These are phyloP conservation scores for Melopsittacus undulatus DNA, from an alignment of 2,797 vertebrate genomes.

Conservation along the genomic window DNA sequence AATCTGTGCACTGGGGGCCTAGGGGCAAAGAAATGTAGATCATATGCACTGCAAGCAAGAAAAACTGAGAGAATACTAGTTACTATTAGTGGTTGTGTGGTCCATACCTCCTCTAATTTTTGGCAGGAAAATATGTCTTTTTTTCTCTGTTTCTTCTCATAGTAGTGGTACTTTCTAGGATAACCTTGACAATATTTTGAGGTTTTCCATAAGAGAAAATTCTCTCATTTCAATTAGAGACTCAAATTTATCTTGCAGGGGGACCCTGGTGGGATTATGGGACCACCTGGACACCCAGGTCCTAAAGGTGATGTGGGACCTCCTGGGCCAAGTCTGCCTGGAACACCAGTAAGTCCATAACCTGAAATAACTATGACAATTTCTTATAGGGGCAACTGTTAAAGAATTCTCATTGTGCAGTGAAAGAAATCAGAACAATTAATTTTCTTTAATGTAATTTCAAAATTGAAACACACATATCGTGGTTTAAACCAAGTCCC, in stretches of 20 bases:
- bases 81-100: background rate
- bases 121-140: background rate
- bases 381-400: background rate
- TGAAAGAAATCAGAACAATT: background rate
- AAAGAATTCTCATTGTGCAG: background rate
- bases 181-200: background rate
- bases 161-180: background rate
- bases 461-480: background rate
- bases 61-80: background rate
- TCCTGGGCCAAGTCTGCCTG: constrained; percentile 80
- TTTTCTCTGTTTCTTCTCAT: background rate
- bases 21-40: background rate
- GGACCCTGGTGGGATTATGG: constrained; percentile 82
- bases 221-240: background rate
- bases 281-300: constrained; percentile 86
- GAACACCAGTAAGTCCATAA: constrained; percentile 79
- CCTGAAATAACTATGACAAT: background rate
- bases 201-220: background rate
- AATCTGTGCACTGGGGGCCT: background rate
- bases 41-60: background rate
- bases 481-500: too few relatives aligned
- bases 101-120: background rate
- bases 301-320: constrained; percentile 90
- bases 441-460: background rate
- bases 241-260: constrained; percentile 78